Percentiles rank a stretch among this genome's conserved stretches.
phyloP scores from a whole-genome alignment of 2,888 invertebrate species.

The Neelides folsomi region DNA sequence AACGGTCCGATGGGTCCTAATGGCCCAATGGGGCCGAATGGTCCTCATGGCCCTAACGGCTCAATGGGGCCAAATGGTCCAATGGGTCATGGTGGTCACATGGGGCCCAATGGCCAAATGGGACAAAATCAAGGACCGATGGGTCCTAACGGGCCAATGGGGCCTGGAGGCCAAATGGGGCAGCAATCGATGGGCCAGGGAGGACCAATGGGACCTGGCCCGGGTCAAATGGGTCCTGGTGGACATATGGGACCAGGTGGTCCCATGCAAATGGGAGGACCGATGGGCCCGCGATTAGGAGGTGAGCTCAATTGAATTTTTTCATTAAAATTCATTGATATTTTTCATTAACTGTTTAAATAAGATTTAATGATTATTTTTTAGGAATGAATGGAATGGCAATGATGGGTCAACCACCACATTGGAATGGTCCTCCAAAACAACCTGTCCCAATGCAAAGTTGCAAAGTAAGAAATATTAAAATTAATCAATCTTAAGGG shows the following conservation, averaged over 20 bases:
- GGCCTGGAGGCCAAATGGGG: conserved; percentile 6
- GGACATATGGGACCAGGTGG: conserved; percentile 44
- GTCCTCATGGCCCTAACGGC: not conserved
- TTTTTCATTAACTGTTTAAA: too few relatives aligned
- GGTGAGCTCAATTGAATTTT: too few relatives aligned
- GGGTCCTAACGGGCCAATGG: conserved; percentile 8
- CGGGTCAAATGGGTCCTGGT: conserved; percentile 7
- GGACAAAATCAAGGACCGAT: not conserved
- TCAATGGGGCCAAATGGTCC: conserved; percentile 1
- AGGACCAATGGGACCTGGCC: conserved; percentile 8
- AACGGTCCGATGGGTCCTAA: conserved; percentile 52
- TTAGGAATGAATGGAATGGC: conserved; percentile 12
- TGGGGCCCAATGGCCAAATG: not conserved
- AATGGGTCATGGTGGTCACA: conserved; percentile 6
- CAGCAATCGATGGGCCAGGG: not conserved
- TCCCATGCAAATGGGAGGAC: conserved; percentile 45
- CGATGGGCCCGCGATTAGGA: conserved; percentile 8
- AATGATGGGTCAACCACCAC: conserved; percentile 25
- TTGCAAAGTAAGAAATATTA: conserved; percentile 51
- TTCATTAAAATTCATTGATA: too few relatives aligned
- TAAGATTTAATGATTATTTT: too few relatives aligned
- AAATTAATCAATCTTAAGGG: not conserved
- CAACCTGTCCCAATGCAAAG: conserved; percentile 77
- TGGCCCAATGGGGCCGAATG: conserved; percentile 35
- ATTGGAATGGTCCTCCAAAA: conserved; percentile 35